Evolutionary conservation across 2,888 invertebrate genomes (phyloP).

Genomic region (Xestia rhomboidea): DNA sequence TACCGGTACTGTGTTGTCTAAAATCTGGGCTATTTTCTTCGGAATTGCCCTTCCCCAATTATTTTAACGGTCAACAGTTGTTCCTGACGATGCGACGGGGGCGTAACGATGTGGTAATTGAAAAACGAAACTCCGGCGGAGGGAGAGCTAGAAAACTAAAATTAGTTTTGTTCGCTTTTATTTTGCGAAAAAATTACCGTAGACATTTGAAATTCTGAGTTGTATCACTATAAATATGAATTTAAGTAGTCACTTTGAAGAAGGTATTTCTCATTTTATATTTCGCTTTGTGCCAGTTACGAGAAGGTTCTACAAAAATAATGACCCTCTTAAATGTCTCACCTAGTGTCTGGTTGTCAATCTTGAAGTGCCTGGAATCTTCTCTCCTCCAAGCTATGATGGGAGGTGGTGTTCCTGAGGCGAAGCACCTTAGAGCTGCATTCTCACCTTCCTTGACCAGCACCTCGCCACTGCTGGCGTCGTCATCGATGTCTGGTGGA

Average conservation of each 20-base stretch:
- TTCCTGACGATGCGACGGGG: constrained; percentile 42
- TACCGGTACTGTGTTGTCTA: constrained; percentile 41
- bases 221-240: background rate
- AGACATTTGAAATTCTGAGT: constrained; percentile 8
- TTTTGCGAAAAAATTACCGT: constrained; percentile 20
- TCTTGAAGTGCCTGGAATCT: constrained; percentile 92
- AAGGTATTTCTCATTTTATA: background rate
- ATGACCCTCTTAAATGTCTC: constrained; percentile 37
- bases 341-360: constrained; percentile 86
- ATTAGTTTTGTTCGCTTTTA: constrained; percentile 29
- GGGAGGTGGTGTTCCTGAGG: constrained; percentile 95
- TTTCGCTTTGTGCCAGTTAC: background rate
- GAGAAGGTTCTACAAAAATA: background rate
- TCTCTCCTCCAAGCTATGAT: constrained; percentile 95
- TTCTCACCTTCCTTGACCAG: constrained; percentile 95
- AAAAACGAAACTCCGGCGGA: constrained; percentile 48
- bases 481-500: constrained; percentile 94
- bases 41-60: constrained; percentile 51
- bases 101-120: constrained; percentile 55
- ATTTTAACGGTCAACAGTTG: constrained; percentile 60
- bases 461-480: constrained; percentile 94
- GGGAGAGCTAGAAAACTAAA: constrained; percentile 37
- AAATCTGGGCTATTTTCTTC: constrained; percentile 52
- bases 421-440: constrained; percentile 94
- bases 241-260: background rate